These are phyloP conservation scores for Latrodectus elegans DNA, from an alignment of 2,888 invertebrate species.

Conservation along the genomic window DNA sequence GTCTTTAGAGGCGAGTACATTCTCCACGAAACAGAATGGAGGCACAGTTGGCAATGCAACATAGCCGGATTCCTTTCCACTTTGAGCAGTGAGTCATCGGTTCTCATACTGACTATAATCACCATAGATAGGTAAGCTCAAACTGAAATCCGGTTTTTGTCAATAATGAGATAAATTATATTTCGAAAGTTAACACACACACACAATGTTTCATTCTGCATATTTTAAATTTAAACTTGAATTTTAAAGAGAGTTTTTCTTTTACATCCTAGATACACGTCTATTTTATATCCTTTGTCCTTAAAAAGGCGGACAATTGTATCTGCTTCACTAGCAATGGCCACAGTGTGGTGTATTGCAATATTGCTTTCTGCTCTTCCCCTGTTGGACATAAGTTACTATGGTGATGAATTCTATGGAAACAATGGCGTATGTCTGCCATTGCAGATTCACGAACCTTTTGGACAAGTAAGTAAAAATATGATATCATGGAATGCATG, in stretches of 20 bases:
- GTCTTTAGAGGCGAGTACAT: slow-evolving; percentile 79
- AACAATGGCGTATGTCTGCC: slow-evolving; percentile 80
- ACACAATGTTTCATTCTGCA: too few species aligned
- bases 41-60: slow-evolving; percentile 79
- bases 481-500: too few species aligned
- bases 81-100: slow-evolving; percentile 80
- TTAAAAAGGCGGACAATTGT: slow-evolving; percentile 75
- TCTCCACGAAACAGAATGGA: slow-evolving; percentile 79
- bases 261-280: slow-evolving; percentile 75
- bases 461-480: slow-evolving; percentile 69
- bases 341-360: slow-evolving; percentile 78
- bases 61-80: slow-evolving; percentile 80
- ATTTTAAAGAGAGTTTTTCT: too few species aligned
- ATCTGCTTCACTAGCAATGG: slow-evolving; percentile 77
- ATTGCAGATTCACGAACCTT: slow-evolving; percentile 80
- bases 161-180: neutral
- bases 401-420: slow-evolving; percentile 79
- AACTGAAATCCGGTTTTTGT: neutral
- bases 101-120: slow-evolving; percentile 79
- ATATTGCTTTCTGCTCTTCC: slow-evolving; percentile 78
- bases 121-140: slow-evolving; percentile 78
- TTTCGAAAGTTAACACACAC: too few species aligned
- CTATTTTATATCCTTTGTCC: slow-evolving; percentile 79
- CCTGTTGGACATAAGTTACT: slow-evolving; percentile 76
- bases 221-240: too few species aligned